Evolutionary conservation across 2,113 vertebrate species (phyloP).

Genomic region (Rousettus leschenaultii): DNA sequence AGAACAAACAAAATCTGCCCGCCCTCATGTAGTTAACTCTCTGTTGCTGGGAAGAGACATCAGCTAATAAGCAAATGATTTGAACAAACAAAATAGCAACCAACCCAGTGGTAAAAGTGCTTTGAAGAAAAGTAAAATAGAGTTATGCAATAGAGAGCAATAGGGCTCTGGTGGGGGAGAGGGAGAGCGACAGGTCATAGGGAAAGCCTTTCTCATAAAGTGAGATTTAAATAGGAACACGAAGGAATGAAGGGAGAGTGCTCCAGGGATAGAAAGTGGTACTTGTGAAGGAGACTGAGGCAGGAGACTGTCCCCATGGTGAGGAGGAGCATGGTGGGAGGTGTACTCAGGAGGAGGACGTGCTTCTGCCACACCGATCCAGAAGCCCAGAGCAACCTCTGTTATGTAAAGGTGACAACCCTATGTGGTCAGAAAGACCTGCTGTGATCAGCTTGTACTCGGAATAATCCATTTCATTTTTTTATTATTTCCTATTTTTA

Average conservation of each 20-base stretch:
- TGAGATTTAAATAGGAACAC: background rate
- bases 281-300: background rate
- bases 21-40: background rate
- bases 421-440: background rate
- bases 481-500: background rate
- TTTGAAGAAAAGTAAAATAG: background rate
- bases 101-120: background rate
- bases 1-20: background rate
- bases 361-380: constrained; percentile 92
- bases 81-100: background rate
- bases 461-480: background rate
- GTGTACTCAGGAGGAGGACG: constrained; percentile 83
- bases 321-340: background rate
- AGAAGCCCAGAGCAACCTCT: constrained; percentile 81
- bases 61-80: background rate
- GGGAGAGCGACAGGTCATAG: background rate
- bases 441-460: background rate
- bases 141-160: background rate
- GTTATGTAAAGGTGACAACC: background rate
- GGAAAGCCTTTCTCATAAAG: background rate
- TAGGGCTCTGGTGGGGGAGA: too few species aligned
- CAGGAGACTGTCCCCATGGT: background rate
- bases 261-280: background rate
- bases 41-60: background rate
- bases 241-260: background rate